A percentile compares a stretch with the other conserved stretches of the same genome.
Evolutionary conservation across 2,113 vertebrate species (phyloP).

Genomic region (Saguinus midas): DNA sequence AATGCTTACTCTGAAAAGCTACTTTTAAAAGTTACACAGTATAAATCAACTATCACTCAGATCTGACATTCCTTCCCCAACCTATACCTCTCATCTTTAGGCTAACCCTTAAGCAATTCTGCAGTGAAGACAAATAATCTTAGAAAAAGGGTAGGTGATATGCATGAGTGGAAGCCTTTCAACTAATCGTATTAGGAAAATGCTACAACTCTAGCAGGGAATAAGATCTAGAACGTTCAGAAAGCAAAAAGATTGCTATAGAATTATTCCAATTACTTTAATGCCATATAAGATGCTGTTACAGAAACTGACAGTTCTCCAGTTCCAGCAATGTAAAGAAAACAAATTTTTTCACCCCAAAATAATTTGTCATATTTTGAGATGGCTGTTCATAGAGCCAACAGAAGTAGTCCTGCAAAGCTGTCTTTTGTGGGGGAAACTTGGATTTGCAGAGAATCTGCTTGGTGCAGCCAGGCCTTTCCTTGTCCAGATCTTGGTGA

Average conservation of each 20-base stretch:
- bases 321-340: not conserved
- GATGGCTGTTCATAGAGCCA: not conserved
- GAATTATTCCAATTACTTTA: not conserved
- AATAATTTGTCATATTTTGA: not conserved
- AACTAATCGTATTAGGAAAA: not conserved
- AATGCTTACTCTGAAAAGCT: not conserved
- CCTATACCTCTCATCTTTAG: not conserved
- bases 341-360: not conserved
- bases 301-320: not conserved
- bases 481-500: not conserved
- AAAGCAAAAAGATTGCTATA: not conserved
- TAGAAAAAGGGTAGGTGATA: not conserved
- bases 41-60: not conserved
- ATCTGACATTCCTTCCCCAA: not conserved
- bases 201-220: not conserved
- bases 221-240: not conserved
- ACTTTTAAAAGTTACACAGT: not conserved
- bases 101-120: not conserved
- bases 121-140: constrained; percentile 19
- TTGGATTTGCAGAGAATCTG: not conserved
- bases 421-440: not conserved
- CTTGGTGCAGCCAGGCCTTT: not conserved
- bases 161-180: not conserved
- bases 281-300: not conserved
- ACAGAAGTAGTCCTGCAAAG: not conserved